A percentile compares a stretch with the other conserved stretches of the same genome.
Evolutionary conservation across 2,888 invertebrate species (phyloP).

Genomic region (Hypomecis punctinalis): DNA sequence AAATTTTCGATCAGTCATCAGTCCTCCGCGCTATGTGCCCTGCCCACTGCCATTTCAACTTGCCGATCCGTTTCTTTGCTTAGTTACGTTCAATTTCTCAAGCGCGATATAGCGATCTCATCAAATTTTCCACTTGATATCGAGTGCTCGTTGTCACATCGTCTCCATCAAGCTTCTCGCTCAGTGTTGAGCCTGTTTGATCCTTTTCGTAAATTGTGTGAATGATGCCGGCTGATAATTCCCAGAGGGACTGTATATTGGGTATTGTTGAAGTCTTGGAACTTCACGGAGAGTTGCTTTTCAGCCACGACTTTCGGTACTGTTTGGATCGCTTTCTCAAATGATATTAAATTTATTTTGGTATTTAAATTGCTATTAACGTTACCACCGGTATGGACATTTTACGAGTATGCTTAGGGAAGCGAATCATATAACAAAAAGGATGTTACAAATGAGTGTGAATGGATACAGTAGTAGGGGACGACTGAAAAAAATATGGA

Average conservation of each 20-base stretch:
- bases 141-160: slow-evolving; percentile 44
- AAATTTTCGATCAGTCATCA: too few relatives aligned
- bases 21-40: too few relatives aligned
- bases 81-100: slow-evolving; percentile 30
- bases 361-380: neutral
- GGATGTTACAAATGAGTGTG: too few relatives aligned
- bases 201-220: slow-evolving; percentile 57
- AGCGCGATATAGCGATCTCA: slow-evolving; percentile 19
- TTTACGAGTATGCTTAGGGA: too few relatives aligned
- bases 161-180: slow-evolving; percentile 44
- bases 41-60: too few relatives aligned
- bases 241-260: slow-evolving; percentile 29
- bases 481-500: too few relatives aligned
- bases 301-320: slow-evolving; percentile 5
- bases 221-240: slow-evolving; percentile 59
- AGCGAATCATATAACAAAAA: too few relatives aligned
- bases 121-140: slow-evolving; percentile 43
- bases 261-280: slow-evolving; percentile 26
- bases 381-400: too few relatives aligned
- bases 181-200: slow-evolving; percentile 50
- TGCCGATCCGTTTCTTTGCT: too few relatives aligned
- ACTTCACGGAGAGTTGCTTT: slow-evolving; percentile 23
- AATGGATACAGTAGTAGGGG: too few relatives aligned
- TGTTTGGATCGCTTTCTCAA: slow-evolving; percentile 1
- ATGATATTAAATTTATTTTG: slow-evolving; percentile 1